Percentiles rank a stretch among this genome's conserved stretches.
These are phyloP conservation scores for Epirrita christyi DNA, from an alignment of 2,888 invertebrate species.

Conservation along the genomic window DNA sequence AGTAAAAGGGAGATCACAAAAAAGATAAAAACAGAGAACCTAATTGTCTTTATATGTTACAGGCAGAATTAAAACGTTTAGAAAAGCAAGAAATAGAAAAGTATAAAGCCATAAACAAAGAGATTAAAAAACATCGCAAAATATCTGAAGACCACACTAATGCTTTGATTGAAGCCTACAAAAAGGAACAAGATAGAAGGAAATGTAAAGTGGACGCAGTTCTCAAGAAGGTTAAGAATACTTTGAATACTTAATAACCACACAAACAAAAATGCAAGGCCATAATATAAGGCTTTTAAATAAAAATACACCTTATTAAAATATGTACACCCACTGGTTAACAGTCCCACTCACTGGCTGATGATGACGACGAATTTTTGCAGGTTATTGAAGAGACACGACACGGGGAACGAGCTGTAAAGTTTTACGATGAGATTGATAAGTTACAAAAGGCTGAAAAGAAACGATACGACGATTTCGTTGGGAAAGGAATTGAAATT, in stretches of 20 bases:
- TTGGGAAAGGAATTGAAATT: constrained; percentile 47
- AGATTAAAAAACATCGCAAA: constrained; percentile 28
- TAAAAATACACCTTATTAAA: neutral
- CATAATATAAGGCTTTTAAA: too few relatives aligned
- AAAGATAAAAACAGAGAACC: constrained; percentile 1
- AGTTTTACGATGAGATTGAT: constrained; percentile 47
- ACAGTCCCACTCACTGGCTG: too few relatives aligned
- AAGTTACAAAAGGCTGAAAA: constrained; percentile 45
- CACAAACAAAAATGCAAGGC: too few relatives aligned
- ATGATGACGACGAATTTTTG: constrained; percentile 14
- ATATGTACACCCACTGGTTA: neutral
- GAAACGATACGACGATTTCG: constrained; percentile 50
- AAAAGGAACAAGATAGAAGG: constrained; percentile 47
- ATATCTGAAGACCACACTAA: constrained; percentile 39
- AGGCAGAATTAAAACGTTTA: constrained; percentile 41
- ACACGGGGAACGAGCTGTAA: constrained; percentile 35
- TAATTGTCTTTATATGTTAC: constrained; percentile 4
- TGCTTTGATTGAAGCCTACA: constrained; percentile 43
- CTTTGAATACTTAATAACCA: too few relatives aligned
- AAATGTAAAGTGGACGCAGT: constrained; percentile 45
- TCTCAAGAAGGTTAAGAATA: constrained; percentile 43
- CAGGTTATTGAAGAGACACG: constrained; percentile 47
- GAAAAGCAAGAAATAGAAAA: constrained; percentile 44
- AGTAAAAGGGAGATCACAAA: too few relatives aligned
- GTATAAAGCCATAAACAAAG: constrained; percentile 40